Evolutionary conservation across 2,797 vertebrate species (phyloP).

Genomic region (Sebastes taczanowskii): DNA sequence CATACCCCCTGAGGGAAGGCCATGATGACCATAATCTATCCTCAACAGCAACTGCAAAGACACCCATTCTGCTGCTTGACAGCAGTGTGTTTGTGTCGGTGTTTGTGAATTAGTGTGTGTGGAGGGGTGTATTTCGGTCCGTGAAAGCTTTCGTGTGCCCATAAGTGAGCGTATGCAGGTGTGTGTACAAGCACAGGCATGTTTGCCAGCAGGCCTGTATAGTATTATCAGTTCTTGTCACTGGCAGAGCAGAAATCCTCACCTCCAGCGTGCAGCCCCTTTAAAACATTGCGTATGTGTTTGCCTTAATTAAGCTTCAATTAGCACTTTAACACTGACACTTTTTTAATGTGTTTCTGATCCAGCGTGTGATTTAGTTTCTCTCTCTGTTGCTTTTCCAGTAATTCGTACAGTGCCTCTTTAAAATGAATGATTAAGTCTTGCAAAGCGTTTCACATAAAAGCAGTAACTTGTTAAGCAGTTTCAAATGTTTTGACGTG

Average conservation of each 20-base stretch:
- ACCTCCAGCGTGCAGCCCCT: neutral
- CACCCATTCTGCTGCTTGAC: neutral
- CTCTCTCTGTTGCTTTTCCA: slow-evolving; percentile 22
- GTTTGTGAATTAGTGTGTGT: neutral
- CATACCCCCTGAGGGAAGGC: slow-evolving; percentile 24
- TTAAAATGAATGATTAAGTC: slow-evolving; percentile 12
- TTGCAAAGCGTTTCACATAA: neutral
- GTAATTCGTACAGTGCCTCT: neutral
- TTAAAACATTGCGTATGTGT: slow-evolving; percentile 23
- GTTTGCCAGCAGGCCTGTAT: neutral
- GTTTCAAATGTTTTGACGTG: slow-evolving; percentile 8
- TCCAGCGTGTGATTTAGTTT: slow-evolving; percentile 14
- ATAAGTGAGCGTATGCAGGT: neutral
- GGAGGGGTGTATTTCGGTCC: neutral
- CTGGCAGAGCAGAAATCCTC: slow-evolving; percentile 7
- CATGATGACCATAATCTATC: slow-evolving; percentile 29
- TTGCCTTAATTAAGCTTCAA: slow-evolving; percentile 11
- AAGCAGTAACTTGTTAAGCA: neutral
- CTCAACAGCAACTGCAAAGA: slow-evolving; percentile 18
- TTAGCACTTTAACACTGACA: slow-evolving; percentile 15
- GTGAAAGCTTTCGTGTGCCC: neutral
- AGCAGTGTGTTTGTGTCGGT: neutral
- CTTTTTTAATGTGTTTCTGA: slow-evolving; percentile 12
- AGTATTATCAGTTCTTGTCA: slow-evolving; percentile 45
- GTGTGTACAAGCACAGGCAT: neutral